These are phyloP conservation scores for Ambastaia sidthimunki DNA, from an alignment of 2,797 vertebrate species.

Conservation along the genomic window DNA sequence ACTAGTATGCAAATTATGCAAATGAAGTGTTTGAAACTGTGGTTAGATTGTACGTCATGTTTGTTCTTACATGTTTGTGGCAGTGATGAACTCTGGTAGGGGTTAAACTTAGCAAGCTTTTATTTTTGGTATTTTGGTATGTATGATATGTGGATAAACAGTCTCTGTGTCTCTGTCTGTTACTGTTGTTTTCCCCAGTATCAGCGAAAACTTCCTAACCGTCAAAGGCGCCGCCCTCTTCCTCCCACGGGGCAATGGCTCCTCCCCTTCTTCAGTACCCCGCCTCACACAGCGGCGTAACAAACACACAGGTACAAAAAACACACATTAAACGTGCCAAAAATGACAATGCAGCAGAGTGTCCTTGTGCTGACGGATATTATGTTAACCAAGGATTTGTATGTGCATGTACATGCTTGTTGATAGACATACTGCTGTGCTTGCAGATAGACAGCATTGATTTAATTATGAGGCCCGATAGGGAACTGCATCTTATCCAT, in stretches of 20 bases:
- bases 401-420: conserved; percentile 16
- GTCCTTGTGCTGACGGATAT: conserved; percentile 21
- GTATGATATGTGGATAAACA: background rate
- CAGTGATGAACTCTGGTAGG: background rate
- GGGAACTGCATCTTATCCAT: background rate
- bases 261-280: conserved; percentile 82
- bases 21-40: background rate
- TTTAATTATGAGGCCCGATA: conserved; percentile 7
- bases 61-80: background rate
- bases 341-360: background rate
- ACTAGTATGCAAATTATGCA: background rate
- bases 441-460: conserved; percentile 11
- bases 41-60: background rate
- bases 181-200: conserved; percentile 73
- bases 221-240: conserved; percentile 98
- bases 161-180: background rate
- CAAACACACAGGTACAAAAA: conserved; percentile 92
- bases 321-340: background rate
- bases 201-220: conserved; percentile 97
- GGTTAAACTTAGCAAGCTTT: too few relatives aligned
- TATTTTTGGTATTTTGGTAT: background rate
- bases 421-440: conserved; percentile 14
- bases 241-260: conserved; percentile 91
- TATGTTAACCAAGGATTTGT: conserved; percentile 11
- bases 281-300: conserved; percentile 87